A percentile compares a stretch with the other conserved stretches of the same genome.
Evolutionary conservation across 2,888 invertebrate genomes (phyloP).

Genomic region (Oxystoma pomonae): DNA sequence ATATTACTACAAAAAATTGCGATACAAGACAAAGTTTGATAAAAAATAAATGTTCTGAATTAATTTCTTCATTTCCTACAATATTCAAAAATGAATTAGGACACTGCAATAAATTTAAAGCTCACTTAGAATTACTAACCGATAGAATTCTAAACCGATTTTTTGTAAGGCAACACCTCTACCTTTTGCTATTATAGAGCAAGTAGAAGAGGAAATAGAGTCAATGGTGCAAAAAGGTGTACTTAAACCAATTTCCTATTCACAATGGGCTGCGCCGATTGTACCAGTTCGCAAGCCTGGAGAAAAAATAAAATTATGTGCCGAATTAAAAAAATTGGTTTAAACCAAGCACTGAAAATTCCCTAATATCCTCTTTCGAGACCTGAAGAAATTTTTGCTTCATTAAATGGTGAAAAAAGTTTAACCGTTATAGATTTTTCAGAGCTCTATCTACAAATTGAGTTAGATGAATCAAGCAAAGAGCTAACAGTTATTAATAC

Average conservation of each 20-base stretch:
- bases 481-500: not conserved
- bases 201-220: not conserved
- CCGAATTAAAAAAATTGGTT: not conserved
- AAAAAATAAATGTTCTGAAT: not conserved
- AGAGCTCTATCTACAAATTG: conserved; percentile 1
- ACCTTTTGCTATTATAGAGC: not conserved
- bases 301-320: conserved; percentile 1
- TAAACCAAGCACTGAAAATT: not conserved
- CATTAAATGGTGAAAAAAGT: not conserved
- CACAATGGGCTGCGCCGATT: not conserved
- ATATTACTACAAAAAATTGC: not conserved
- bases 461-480: not conserved
- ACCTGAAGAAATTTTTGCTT: not conserved
- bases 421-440: not conserved
- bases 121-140: too few relatives aligned
- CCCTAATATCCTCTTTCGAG: not conserved
- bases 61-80: not conserved
- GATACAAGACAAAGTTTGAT: not conserved
- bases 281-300: not conserved
- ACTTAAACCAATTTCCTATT: conserved; percentile 1
- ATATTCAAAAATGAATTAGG: not conserved
- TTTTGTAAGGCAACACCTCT: not conserved
- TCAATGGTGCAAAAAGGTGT: not conserved
- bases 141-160: not conserved
- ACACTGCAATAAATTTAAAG: not conserved